Evolutionary conservation across 2,113 vertebrate genomes (phyloP).

Genomic region (Myodes glareolus): DNA sequence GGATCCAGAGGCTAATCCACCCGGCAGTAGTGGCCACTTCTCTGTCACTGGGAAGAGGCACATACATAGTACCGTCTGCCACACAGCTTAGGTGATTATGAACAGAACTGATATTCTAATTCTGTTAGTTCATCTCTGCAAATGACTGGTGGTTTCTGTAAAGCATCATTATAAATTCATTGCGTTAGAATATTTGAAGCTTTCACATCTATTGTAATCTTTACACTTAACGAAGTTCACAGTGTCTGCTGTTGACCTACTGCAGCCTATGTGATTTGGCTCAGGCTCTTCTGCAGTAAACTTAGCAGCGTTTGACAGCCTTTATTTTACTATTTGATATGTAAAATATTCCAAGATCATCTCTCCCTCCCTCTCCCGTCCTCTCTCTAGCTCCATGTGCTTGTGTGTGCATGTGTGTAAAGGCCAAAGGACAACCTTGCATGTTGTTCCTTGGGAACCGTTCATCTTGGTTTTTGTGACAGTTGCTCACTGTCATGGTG

Average conservation of each 20-base stretch:
- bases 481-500: background rate
- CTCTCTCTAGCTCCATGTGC: background rate
- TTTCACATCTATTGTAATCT: constrained; percentile 21
- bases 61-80: background rate
- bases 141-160: background rate
- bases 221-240: constrained; percentile 13
- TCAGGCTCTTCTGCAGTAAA: background rate
- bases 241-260: background rate
- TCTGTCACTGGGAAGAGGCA: background rate
- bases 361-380: no score
- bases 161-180: background rate
- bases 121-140: background rate
- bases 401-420: background rate
- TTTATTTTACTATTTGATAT: background rate
- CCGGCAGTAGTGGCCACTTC: background rate
- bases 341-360: background rate
- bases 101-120: background rate
- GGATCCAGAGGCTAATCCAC: background rate
- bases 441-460: background rate
- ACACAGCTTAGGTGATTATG: background rate
- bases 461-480: background rate
- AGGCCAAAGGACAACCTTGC: background rate
- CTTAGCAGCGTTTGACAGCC: background rate
- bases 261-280: background rate
- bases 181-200: background rate